Conservation (phyloP, 2,797 vertebrate genomes). For the Sebastes paucispinis region DNA sequence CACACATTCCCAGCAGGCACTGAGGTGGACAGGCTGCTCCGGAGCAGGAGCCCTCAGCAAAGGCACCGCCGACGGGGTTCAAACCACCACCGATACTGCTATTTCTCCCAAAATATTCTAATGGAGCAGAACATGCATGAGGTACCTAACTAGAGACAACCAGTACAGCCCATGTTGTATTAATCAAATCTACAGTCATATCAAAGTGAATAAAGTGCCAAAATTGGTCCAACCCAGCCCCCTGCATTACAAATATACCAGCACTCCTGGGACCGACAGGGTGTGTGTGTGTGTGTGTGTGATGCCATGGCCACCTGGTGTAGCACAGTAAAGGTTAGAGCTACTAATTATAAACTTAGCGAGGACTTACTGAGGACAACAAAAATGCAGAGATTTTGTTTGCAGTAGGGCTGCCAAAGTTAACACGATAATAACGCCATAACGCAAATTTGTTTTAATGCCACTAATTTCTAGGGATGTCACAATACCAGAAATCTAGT, state of each 20-base stretch:
- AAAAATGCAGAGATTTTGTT: neutral
- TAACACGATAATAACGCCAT: too few species aligned
- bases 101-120: neutral
- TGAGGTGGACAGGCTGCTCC: constrained; percentile 41
- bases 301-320: too few species aligned
- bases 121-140: neutral
- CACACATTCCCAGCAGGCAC: constrained; percentile 47
- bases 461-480: neutral
- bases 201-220: neutral
- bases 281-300: neutral
- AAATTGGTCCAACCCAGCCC: neutral
- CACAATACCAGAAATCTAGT: neutral
- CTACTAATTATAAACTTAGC: neutral
- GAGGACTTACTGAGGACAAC: neutral
- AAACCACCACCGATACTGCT: neutral
- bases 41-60: constrained; percentile 31
- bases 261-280: too few species aligned
- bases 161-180: neutral
- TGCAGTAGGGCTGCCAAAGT: too few species aligned
- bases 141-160: neutral
- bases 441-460: too few species aligned
- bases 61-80: neutral
- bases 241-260: neutral
- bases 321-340: neutral
- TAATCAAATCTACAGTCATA: neutral